phyloP scores from a whole-genome alignment of 2,888 invertebrate genomes.

The Flexamia atlantica region DNA sequence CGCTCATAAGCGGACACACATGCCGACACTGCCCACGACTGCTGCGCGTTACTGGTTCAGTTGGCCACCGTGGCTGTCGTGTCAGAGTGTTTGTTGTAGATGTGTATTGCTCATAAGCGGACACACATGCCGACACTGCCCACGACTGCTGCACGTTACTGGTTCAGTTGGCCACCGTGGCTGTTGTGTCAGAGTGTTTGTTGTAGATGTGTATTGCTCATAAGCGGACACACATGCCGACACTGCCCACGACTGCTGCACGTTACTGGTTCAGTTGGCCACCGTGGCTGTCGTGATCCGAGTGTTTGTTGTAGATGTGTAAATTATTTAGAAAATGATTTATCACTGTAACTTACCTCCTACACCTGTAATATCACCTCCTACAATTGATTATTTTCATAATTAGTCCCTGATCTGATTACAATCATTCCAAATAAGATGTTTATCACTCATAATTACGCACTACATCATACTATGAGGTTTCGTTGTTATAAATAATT shows the following conservation, averaged over 20 bases:
- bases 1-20: conserved; percentile 44
- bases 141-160: conserved; percentile 8
- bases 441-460: no score
- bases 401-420: no score
- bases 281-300: conserved; percentile 29
- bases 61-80: conserved; percentile 30
- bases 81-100: conserved; percentile 55
- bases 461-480: no score
- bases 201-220: conserved; percentile 55
- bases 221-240: conserved; percentile 33
- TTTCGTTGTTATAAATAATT: no score
- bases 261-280: conserved; percentile 19
- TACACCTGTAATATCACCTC: no score
- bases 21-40: conserved; percentile 28
- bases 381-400: no score
- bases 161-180: not conserved
- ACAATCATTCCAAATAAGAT: no score
- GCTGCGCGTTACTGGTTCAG: conserved; percentile 1
- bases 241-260: conserved; percentile 13
- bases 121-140: conserved; percentile 44
- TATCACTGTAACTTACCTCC: no score
- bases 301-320: conserved; percentile 58
- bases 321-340: no score
- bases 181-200: conserved; percentile 53
- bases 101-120: conserved; percentile 45